A percentile compares a stretch with the other conserved stretches of the same genome.
phyloP scores from a whole-genome alignment of 1,140 invertebrate genomes.

The Orius insidiosus region DNA sequence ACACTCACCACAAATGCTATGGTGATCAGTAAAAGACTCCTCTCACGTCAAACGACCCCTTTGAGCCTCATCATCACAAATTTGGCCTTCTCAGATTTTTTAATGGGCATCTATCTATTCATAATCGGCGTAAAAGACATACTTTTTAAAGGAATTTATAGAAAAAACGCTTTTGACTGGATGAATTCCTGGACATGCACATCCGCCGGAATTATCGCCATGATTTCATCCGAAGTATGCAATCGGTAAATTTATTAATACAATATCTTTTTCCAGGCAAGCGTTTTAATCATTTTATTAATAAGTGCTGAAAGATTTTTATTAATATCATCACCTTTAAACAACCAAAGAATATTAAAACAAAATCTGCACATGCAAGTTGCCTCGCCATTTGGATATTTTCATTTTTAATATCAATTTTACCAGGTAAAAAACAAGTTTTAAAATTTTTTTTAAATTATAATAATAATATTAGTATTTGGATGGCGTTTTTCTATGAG shows the following conservation, averaged over 20 bases:
- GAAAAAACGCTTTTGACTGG: slow-evolving; percentile 43
- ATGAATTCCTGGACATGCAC: slow-evolving; percentile 48
- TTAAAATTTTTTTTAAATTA: slow-evolving; percentile 5
- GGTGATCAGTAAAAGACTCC: slow-evolving; percentile 48
- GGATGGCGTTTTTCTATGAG: slow-evolving; percentile 40
- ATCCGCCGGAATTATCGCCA: slow-evolving; percentile 41
- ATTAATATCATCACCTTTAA: slow-evolving; percentile 48
- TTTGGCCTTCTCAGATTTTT: slow-evolving; percentile 55
- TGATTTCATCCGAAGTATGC: slow-evolving; percentile 47
- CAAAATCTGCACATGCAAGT: slow-evolving; percentile 31
- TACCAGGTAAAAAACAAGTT: slow-evolving; percentile 37
- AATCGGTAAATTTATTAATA: slow-evolving; percentile 1
- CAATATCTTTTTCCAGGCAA: slow-evolving; percentile 34
- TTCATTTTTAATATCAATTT: slow-evolving; percentile 39
- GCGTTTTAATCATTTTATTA: slow-evolving; percentile 53
- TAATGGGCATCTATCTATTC: slow-evolving; percentile 63
- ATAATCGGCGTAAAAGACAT: slow-evolving; percentile 49
- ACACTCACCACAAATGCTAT: slow-evolving; percentile 46
- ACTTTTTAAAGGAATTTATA: slow-evolving; percentile 42
- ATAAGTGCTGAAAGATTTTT: slow-evolving; percentile 61
- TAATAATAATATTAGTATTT: slow-evolving; percentile 28
- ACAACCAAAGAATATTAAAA: slow-evolving; percentile 36
- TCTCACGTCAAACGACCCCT: slow-evolving; percentile 36
- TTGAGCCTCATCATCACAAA: slow-evolving; percentile 50
- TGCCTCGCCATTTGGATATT: slow-evolving; percentile 44